phyloP scores from a whole-genome alignment of 1,140 invertebrate species.

The Diabrotica undecimpunctata region DNA sequence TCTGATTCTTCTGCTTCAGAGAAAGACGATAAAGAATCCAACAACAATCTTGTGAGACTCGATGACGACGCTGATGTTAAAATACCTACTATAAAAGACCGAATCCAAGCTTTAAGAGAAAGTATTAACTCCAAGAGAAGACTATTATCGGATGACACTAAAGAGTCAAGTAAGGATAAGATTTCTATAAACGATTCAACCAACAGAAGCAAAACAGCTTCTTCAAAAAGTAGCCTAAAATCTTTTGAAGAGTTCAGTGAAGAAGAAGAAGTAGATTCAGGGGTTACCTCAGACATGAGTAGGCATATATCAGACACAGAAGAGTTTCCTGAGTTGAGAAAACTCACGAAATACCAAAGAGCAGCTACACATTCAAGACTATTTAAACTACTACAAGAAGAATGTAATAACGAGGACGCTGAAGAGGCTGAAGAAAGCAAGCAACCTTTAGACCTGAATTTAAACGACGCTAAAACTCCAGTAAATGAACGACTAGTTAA shows the following conservation, averaged over 20 bases:
- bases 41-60: conserved; percentile 15
- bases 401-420: conserved; percentile 45
- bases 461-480: conserved; percentile 36
- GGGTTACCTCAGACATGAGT: conserved; percentile 67
- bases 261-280: conserved; percentile 65
- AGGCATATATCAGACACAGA: conserved; percentile 64
- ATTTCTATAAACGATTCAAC: conserved; percentile 40
- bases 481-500: conserved; percentile 55
- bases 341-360: conserved; percentile 60
- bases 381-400: conserved; percentile 63
- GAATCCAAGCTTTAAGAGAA: conserved; percentile 40
- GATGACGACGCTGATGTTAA: conserved; percentile 25
- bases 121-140: conserved; percentile 32
- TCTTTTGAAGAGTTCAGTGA: conserved; percentile 38
- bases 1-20: conserved; percentile 27
- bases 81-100: conserved; percentile 38
- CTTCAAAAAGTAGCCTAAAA: conserved; percentile 41
- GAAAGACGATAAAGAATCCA: conserved; percentile 22
- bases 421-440: conserved; percentile 39
- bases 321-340: conserved; percentile 56
- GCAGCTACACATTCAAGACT: conserved; percentile 70
- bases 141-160: conserved; percentile 33
- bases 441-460: conserved; percentile 33
- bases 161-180: conserved; percentile 44
- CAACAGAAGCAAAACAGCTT: conserved; percentile 31